phyloP scores from a whole-genome alignment of 2,888 invertebrate genomes.

The Enchytraeus crypticus region DNA sequence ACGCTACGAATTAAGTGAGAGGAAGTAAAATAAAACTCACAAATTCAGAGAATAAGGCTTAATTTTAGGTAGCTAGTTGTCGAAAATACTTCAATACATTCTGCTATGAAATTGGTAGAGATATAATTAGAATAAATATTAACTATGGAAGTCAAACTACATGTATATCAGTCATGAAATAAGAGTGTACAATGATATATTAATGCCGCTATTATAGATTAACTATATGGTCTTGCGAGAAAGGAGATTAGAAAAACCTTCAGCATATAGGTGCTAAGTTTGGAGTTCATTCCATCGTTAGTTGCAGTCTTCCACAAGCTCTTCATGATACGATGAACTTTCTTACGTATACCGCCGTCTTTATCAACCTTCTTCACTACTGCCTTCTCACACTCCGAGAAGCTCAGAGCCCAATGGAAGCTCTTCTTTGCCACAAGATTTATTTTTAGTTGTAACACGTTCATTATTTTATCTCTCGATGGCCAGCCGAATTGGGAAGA shows the following conservation, averaged over 20 bases:
- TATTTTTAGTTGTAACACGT: neutral
- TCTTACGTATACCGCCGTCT: conserved; percentile 18
- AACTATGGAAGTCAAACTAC: no score
- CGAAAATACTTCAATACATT: no score
- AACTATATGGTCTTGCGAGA: no score
- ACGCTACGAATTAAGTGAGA: no score
- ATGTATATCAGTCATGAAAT: no score
- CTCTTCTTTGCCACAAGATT: conserved; percentile 13
- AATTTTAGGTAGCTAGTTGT: no score
- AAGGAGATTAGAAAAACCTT: neutral
- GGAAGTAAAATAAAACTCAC: no score
- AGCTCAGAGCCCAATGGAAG: conserved; percentile 12
- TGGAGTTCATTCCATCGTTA: neutral
- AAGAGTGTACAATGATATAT: no score
- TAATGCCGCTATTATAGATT: no score
- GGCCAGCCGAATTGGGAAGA: conserved; percentile 13
- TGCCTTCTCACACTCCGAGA: conserved; percentile 10
- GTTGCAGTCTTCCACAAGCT: neutral
- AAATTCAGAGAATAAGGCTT: no score
- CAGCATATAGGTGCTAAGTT: neutral
- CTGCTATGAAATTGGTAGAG: no score
- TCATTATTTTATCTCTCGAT: conserved; percentile 4
- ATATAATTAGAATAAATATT: no score
- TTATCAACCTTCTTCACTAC: conserved; percentile 11
- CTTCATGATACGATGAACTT: conserved; percentile 19